These are phyloP conservation scores for Actenoides hombroni DNA, from an alignment of 2,113 vertebrate genomes.

Conservation along the genomic window DNA sequence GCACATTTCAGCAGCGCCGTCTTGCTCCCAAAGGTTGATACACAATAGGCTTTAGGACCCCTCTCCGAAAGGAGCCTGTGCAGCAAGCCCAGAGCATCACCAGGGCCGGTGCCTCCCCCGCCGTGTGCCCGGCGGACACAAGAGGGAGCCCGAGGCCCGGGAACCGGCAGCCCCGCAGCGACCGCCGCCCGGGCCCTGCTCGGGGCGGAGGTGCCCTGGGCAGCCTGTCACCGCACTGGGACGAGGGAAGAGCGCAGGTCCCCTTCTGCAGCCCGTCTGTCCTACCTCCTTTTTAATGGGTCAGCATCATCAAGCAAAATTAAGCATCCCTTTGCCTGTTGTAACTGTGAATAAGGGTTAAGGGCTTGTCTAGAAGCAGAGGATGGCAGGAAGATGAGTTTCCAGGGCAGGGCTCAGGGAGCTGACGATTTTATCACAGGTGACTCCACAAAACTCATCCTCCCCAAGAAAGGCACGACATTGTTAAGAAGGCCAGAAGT, in stretches of 20 bases:
- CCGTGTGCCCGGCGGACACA: not conserved
- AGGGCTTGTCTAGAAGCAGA: fast-evolving
- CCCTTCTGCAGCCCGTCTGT: not conserved
- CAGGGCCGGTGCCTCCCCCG: not conserved
- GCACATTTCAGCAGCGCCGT: fast-evolving
- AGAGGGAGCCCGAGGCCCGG: slow-evolving; percentile 37
- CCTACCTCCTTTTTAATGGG: not conserved
- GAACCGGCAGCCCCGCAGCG: not conserved
- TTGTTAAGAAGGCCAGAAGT: not conserved
- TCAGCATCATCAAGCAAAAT: fast-evolving
- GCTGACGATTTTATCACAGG: not conserved
- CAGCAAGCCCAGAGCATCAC: not conserved
- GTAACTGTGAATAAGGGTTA: not conserved
- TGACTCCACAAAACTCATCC: not conserved
- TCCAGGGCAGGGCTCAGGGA: not conserved
- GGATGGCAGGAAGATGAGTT: not conserved
- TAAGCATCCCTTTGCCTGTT: fast-evolving
- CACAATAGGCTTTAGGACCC: fast-evolving
- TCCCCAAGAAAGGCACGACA: not conserved
- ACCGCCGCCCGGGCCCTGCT: not conserved
- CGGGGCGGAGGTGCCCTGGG: fast-evolving
- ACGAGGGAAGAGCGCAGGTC: fast-evolving
- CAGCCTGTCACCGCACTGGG: not conserved
- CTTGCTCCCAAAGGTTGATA: fast-evolving
- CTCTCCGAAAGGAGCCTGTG: fast-evolving